These are phyloP conservation scores for Chydorus sphaericus DNA, from an alignment of 2,888 invertebrate genomes.

Conservation along the genomic window DNA sequence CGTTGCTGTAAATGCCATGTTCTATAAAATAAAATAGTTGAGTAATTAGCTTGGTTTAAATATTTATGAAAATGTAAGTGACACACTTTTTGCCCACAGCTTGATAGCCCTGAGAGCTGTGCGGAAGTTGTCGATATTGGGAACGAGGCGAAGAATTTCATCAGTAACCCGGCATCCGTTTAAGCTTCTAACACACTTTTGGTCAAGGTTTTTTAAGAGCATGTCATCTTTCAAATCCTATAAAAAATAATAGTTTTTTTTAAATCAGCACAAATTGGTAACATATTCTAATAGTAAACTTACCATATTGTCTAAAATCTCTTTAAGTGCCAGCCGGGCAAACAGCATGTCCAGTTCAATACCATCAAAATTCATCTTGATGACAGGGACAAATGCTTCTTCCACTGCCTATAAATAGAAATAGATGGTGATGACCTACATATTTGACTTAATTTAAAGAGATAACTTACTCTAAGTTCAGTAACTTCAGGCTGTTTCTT, in stretches of 20 bases:
- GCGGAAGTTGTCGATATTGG: slow-evolving; percentile 85
- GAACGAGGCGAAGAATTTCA: slow-evolving; percentile 89
- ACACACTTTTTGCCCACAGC: slow-evolving; percentile 88
- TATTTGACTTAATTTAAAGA: not conserved
- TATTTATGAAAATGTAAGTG: not conserved
- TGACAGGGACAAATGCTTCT: slow-evolving; percentile 97
- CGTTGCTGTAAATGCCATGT: slow-evolving; percentile 96
- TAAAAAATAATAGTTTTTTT: slow-evolving; percentile 12
- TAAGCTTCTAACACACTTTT: slow-evolving; percentile 87
- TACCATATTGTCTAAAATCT: slow-evolving; percentile 67
- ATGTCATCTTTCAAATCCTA: slow-evolving; percentile 79
- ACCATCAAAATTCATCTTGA: slow-evolving; percentile 97
- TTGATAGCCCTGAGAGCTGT: slow-evolving; percentile 88
- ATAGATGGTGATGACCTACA: slow-evolving; percentile 1
- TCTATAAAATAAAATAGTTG: slow-evolving; percentile 38
- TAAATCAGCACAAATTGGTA: not conserved
- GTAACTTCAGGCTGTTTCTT: slow-evolving; percentile 73
- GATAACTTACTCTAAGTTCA: slow-evolving; percentile 49
- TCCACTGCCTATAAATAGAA: slow-evolving; percentile 59
- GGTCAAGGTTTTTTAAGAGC: slow-evolving; percentile 84
- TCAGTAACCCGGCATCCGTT: slow-evolving; percentile 98
- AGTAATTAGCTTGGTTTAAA: not conserved
- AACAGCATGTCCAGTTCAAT: slow-evolving; percentile 98
- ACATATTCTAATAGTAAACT: slow-evolving; percentile 17
- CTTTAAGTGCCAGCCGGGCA: slow-evolving; percentile 84